phyloP scores from a whole-genome alignment of 2,888 invertebrate genomes.

The Crepidodera aurea region DNA sequence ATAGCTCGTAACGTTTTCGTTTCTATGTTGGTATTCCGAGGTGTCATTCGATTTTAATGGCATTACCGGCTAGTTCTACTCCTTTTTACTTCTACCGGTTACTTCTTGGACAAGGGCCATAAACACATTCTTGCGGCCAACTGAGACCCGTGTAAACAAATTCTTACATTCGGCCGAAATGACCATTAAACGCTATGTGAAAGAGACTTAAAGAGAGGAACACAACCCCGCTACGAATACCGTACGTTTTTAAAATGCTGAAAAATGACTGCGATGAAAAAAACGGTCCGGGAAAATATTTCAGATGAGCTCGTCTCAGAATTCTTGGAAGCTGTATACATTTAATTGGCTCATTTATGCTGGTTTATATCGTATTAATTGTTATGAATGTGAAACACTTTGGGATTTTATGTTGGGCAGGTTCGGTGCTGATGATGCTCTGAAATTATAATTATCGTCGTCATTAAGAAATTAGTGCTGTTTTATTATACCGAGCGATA shows the following conservation, averaged over 20 bases:
- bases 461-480: constrained; percentile 25
- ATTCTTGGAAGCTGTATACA: constrained; percentile 30
- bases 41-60: constrained; percentile 16
- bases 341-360: constrained; percentile 37
- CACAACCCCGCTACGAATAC: constrained; percentile 10
- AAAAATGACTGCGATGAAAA: constrained; percentile 24
- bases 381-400: constrained; percentile 31
- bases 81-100: constrained; percentile 11
- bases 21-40: constrained; percentile 7
- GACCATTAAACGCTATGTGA: constrained; percentile 14
- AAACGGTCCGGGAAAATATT: constrained; percentile 19
- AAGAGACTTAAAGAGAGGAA: neutral
- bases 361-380: constrained; percentile 33
- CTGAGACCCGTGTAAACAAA: constrained; percentile 19
- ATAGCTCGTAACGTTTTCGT: constrained; percentile 1
- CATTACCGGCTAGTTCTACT: neutral
- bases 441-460: constrained; percentile 23
- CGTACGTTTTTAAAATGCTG: constrained; percentile 20
- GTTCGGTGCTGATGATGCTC: constrained; percentile 24
- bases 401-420: constrained; percentile 27
- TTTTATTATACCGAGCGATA: constrained; percentile 5
- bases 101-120: constrained; percentile 17
- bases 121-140: constrained; percentile 14
- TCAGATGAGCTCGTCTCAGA: constrained; percentile 6
- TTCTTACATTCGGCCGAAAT: constrained; percentile 24